These are phyloP conservation scores for Neuroscelio doddi DNA, from an alignment of 2,888 invertebrate species.

Conservation along the genomic window DNA sequence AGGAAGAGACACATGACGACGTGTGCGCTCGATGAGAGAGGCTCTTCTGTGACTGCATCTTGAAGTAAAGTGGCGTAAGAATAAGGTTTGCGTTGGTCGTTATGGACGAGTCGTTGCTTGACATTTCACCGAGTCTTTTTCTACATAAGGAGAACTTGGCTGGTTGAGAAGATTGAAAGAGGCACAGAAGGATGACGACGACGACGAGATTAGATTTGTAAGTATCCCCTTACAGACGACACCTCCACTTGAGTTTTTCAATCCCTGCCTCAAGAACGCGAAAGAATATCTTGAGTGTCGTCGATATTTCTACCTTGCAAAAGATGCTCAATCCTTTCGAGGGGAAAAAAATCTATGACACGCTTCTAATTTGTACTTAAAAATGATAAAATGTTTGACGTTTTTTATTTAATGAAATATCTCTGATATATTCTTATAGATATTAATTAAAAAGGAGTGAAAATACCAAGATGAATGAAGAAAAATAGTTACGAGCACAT, in stretches of 20 bases:
- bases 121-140: slow-evolving; percentile 55
- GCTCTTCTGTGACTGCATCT: slow-evolving; percentile 63
- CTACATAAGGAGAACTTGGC: slow-evolving; percentile 48
- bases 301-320: slow-evolving; percentile 60
- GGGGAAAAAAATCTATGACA: slow-evolving; percentile 27
- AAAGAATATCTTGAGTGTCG: slow-evolving; percentile 64
- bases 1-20: slow-evolving; percentile 54
- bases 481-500: slow-evolving; percentile 55
- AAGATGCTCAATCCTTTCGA: slow-evolving; percentile 55
- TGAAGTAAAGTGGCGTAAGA: slow-evolving; percentile 70
- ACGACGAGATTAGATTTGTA: slow-evolving; percentile 54
- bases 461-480: too few species aligned
- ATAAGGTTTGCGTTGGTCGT: slow-evolving; percentile 68
- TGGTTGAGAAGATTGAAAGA: slow-evolving; percentile 51
- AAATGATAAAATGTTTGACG: too few species aligned
- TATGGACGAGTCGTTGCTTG: slow-evolving; percentile 52
- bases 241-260: slow-evolving; percentile 65
- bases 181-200: slow-evolving; percentile 40
- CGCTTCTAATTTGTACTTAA: too few species aligned
- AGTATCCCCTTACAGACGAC: slow-evolving; percentile 66
- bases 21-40: slow-evolving; percentile 46
- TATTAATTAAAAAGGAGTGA: too few species aligned
- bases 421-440: too few species aligned
- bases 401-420: too few species aligned
- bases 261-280: slow-evolving; percentile 55